Conservation (phyloP, 2,113 vertebrate genomes). For the Elephantulus edwardii region DNA sequence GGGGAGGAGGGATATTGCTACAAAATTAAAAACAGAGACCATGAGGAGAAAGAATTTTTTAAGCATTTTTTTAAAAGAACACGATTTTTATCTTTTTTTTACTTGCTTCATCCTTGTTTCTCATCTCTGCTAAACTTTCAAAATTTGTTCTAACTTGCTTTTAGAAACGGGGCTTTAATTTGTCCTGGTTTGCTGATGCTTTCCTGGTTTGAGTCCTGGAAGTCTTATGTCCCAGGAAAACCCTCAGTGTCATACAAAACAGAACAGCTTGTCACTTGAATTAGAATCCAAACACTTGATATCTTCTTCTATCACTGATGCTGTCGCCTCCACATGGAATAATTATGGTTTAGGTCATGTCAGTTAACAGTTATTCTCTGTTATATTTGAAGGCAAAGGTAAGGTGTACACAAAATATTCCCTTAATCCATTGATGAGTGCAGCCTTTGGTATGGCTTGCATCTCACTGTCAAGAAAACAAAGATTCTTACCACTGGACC, state of each 20-base stretch:
- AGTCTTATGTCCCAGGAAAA: background rate
- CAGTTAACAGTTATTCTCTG: too few species aligned
- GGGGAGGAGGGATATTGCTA: too few species aligned
- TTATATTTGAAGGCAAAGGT: background rate
- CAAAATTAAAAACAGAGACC: too few species aligned
- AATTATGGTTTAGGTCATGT: background rate
- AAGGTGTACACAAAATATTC: background rate
- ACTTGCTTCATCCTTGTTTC: too few species aligned
- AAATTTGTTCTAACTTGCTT: background rate
- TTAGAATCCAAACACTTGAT: background rate
- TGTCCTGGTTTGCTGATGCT: background rate
- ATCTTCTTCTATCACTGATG: background rate
- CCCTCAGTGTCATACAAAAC: background rate
- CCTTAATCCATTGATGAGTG: background rate
- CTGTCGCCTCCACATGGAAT: background rate
- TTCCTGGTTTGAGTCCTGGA: background rate
- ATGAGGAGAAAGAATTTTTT: too few species aligned
- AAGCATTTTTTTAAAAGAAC: too few species aligned
- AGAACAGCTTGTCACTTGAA: background rate
- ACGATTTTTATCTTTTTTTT: too few species aligned
- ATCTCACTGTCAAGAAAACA: too few species aligned
- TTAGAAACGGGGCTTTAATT: background rate
- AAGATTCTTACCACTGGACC: too few species aligned
- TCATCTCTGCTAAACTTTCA: too few species aligned
- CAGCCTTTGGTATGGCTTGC: too few species aligned